Evolutionary conservation across 2,797 vertebrate genomes (phyloP).

Genomic region (Delichon dasypus): DNA sequence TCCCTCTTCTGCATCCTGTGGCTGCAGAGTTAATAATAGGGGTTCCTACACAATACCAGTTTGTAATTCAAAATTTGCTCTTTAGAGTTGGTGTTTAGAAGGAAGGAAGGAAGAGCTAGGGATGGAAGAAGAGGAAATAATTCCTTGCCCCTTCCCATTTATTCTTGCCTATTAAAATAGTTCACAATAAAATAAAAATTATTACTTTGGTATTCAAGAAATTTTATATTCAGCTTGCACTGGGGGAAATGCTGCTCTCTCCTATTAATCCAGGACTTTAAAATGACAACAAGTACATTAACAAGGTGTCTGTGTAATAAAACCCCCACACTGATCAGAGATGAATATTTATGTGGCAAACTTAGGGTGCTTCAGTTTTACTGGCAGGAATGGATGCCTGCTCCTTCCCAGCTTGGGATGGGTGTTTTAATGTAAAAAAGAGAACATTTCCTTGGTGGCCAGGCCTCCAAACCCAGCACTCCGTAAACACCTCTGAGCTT

Average conservation of each 20-base stretch:
- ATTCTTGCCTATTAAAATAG: not conserved
- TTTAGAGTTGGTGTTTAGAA: not conserved
- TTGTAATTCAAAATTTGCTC: not conserved
- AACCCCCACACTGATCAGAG: not conserved
- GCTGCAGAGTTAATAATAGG: not conserved
- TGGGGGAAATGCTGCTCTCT: not conserved
- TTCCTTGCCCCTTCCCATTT: not conserved
- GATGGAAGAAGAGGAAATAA: not conserved
- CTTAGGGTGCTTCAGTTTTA: not conserved
- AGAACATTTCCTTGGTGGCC: not conserved
- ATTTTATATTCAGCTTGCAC: not conserved
- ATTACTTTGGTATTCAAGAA: slow-evolving; percentile 21
- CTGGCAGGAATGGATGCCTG: not conserved
- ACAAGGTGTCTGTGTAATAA: not conserved
- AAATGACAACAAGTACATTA: slow-evolving; percentile 19
- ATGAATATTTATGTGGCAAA: not conserved
- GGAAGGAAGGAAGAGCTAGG: not conserved
- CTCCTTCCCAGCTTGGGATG: not conserved
- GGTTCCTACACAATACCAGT: not conserved
- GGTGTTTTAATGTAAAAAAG: not conserved
- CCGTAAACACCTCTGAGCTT: not conserved
- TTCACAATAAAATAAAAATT: slow-evolving; percentile 7
- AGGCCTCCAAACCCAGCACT: not conserved
- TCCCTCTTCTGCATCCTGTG: not conserved
- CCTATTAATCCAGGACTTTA: slow-evolving; percentile 23